Evolutionary conservation across 2,888 invertebrate species (phyloP).

Genomic region (Acrobeloides nanus): DNA sequence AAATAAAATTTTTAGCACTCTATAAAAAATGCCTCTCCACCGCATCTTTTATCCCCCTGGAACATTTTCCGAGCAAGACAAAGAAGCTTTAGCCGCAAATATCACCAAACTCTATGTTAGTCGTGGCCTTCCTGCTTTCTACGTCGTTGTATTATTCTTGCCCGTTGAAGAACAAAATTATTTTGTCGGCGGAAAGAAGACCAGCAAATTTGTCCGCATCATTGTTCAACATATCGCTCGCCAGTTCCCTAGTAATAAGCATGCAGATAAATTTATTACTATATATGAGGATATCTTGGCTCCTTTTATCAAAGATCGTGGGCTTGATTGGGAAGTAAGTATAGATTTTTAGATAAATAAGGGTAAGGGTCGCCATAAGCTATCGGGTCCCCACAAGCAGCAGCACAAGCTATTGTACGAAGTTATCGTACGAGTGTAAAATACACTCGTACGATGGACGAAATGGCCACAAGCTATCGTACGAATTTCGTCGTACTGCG

Average conservation of each 20-base stretch:
- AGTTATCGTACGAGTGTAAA: too few relatives aligned
- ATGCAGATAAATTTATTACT: constrained; percentile 7
- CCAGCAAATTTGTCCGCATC: constrained; percentile 16
- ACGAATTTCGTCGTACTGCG: too few relatives aligned
- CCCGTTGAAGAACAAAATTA: constrained; percentile 12
- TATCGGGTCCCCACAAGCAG: too few relatives aligned
- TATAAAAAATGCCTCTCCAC: constrained; percentile 18
- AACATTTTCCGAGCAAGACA: constrained; percentile 15
- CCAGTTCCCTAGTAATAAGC: constrained; percentile 3
- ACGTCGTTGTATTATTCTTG: constrained; percentile 17
- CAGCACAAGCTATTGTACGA: too few relatives aligned
- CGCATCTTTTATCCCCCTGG: constrained; percentile 17
- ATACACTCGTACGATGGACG: too few relatives aligned
- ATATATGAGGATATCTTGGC: constrained; percentile 12
- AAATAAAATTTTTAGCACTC: too few relatives aligned
- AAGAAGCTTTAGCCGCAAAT: constrained; percentile 11
- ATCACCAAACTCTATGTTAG: constrained; percentile 17
- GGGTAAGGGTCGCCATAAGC: too few relatives aligned
- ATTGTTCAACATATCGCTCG: constrained; percentile 15
- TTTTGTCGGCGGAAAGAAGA: constrained; percentile 17
- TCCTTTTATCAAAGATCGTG: constrained; percentile 18
- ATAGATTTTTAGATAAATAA: not conserved
- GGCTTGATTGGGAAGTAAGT: constrained; percentile 23
- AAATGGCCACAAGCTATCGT: too few relatives aligned
- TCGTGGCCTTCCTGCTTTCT: constrained; percentile 15